These are phyloP conservation scores for Pardalotus punctatus DNA, from an alignment of 2,113 vertebrate species.

Conservation along the genomic window DNA sequence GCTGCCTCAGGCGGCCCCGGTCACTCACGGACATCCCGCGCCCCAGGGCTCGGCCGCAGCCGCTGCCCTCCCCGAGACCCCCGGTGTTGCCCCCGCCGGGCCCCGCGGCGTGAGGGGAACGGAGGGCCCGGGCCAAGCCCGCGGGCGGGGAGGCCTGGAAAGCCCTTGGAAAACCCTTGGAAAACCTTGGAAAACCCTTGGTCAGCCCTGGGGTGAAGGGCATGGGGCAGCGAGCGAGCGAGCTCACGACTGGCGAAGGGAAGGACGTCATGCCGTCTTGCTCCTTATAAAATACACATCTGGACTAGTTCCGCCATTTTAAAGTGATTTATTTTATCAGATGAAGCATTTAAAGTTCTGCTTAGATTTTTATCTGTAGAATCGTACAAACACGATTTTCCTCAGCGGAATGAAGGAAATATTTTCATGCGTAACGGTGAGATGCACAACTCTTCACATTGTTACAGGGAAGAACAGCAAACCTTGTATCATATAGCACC, in stretches of 20 bases:
- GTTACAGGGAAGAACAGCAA: not conserved
- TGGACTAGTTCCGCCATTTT: not conserved
- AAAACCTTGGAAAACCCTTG: fast-evolving
- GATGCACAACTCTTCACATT: not conserved
- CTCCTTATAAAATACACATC: not conserved
- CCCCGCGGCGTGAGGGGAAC: not conserved
- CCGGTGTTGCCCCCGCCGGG: not conserved
- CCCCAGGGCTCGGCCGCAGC: too few species aligned
- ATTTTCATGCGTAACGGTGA: not conserved
- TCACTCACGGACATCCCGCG: too few species aligned
- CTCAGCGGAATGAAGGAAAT: not conserved
- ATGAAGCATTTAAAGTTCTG: not conserved
- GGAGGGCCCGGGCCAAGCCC: fast-evolving
- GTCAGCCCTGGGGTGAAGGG: fast-evolving
- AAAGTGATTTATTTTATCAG: slow-evolving; percentile 18
- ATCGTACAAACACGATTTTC: not conserved
- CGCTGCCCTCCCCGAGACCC: not conserved
- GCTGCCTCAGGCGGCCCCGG: not conserved
- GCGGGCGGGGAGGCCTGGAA: too few species aligned
- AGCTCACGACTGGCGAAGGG: fast-evolving
- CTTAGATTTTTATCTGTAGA: not conserved
- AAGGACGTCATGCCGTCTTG: fast-evolving
- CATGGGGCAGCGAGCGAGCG: fast-evolving
- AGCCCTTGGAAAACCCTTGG: too few species aligned
- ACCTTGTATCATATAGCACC: not conserved